Conservation (phyloP, 2,888 invertebrate species). For the Micoletzkya japonica region DNA sequence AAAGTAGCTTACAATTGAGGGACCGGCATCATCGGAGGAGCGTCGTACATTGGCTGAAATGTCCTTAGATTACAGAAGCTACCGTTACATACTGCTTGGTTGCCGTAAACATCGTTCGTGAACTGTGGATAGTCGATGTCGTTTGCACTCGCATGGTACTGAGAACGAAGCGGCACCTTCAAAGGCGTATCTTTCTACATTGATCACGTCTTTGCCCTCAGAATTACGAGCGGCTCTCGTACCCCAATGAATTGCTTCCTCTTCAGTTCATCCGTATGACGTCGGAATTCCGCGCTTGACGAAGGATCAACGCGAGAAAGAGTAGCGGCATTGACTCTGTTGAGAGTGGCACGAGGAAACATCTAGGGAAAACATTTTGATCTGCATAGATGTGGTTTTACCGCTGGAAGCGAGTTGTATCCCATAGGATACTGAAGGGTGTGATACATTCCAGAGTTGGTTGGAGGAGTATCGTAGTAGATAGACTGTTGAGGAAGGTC, state of each 20-base stretch:
- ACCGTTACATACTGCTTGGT: too few relatives aligned
- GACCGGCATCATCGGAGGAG: neutral
- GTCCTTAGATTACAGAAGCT: neutral
- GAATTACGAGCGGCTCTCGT: too few relatives aligned
- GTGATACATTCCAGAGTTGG: neutral
- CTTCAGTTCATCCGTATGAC: constrained; percentile 21
- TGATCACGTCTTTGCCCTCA: too few relatives aligned
- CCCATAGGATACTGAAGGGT: neutral
- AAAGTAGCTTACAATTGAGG: constrained; percentile 7
- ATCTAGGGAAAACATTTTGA: neutral
- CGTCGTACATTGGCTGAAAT: constrained; percentile 13
- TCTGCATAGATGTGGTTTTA: neutral
- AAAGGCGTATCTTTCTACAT: too few relatives aligned
- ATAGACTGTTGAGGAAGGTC: neutral
- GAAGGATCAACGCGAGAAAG: neutral
- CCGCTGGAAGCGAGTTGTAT: constrained; percentile 19
- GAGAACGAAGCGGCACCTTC: too few relatives aligned
- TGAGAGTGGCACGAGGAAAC: constrained; percentile 7
- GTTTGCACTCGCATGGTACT: neutral
- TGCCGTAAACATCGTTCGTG: too few relatives aligned
- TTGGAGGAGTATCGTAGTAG: constrained; percentile 7
- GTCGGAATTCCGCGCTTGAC: constrained; percentile 10
- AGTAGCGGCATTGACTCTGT: constrained; percentile 10
- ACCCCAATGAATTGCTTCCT: constrained; percentile 20
- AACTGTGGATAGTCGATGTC: constrained; percentile 16